These are phyloP conservation scores for Drosophila testacea DNA, from an alignment of 2,888 invertebrate genomes.

Conservation along the genomic window DNA sequence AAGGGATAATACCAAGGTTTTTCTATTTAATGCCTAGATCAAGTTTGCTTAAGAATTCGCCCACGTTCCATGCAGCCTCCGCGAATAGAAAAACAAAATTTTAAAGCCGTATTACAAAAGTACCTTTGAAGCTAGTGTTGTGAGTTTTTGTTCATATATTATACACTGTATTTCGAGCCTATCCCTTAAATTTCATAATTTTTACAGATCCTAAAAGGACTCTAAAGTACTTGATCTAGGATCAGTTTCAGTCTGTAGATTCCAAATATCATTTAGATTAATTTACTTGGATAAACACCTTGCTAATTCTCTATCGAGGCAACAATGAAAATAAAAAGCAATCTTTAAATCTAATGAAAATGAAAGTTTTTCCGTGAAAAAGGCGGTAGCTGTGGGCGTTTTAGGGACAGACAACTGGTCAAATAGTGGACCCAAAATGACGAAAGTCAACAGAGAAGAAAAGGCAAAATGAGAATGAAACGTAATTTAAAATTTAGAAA, in stretches of 20 bases:
- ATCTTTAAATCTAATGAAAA: constrained; percentile 43
- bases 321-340: constrained; percentile 50
- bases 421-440: constrained; percentile 14
- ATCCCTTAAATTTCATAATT: no score
- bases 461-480: constrained; percentile 53
- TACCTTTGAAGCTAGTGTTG: no score
- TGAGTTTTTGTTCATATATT: no score
- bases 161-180: no score
- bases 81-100: no score
- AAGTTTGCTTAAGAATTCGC: no score
- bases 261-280: neutral
- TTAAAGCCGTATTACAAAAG: no score
- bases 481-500: constrained; percentile 77
- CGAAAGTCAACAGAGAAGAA: constrained; percentile 45
- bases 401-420: constrained; percentile 22
- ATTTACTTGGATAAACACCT: neutral
- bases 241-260: neutral
- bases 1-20: no score
- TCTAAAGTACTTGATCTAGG: neutral
- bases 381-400: constrained; percentile 20
- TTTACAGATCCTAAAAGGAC: no score
- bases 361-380: constrained; percentile 42
- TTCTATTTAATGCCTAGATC: no score
- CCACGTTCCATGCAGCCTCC: no score
- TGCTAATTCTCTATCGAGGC: neutral